phyloP scores from a whole-genome alignment of 2,797 vertebrate species.

The Hirundo rustica region DNA sequence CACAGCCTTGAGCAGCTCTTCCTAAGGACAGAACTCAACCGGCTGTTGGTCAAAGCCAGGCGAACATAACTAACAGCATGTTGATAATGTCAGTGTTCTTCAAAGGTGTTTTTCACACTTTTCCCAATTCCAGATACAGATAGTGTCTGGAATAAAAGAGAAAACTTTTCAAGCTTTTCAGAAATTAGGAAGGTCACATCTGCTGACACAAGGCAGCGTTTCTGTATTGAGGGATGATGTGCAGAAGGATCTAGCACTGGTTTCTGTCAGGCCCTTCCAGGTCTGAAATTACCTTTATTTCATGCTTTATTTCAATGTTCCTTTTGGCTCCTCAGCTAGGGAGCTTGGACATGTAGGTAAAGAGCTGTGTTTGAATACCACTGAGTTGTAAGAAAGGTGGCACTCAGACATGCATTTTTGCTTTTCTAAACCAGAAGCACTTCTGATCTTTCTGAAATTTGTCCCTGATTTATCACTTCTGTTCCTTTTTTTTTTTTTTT shows the following conservation, averaged over 20 bases:
- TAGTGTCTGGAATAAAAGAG: background rate
- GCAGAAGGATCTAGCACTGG: background rate
- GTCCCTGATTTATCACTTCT: background rate
- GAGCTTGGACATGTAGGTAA: background rate
- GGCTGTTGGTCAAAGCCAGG: background rate
- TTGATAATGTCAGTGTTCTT: background rate
- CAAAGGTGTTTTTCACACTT: background rate
- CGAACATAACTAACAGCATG: background rate
- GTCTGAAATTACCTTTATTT: background rate
- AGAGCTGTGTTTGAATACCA: background rate
- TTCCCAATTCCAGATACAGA: background rate
- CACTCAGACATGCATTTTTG: background rate
- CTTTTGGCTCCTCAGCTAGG: background rate
- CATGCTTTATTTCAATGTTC: rapidly evolving
- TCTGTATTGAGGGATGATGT: background rate
- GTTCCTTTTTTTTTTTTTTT: background rate
- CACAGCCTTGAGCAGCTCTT: background rate
- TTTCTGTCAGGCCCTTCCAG: background rate
- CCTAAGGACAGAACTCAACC: background rate
- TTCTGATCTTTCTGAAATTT: background rate
- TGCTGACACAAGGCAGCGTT: background rate
- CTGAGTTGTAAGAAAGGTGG: background rate
- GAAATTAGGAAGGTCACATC: background rate
- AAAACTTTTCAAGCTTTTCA: background rate
- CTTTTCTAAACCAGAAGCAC: background rate